A percentile compares a stretch with the other conserved stretches of the same genome.
Evolutionary conservation across 2,797 vertebrate species (phyloP).

Genomic region (Argya squamiceps): DNA sequence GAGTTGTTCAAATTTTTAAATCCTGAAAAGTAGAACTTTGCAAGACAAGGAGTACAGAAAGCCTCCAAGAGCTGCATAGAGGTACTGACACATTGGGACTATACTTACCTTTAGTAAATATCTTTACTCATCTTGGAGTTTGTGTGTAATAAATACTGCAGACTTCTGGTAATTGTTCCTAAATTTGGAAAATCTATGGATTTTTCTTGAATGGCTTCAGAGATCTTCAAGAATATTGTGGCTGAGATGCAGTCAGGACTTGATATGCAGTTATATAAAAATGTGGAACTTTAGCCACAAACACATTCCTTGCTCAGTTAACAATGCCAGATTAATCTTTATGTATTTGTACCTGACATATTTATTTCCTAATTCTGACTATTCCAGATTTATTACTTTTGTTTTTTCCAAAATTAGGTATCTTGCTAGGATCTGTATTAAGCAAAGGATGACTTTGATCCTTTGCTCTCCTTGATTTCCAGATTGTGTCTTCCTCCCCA

Average conservation of each 20-base stretch:
- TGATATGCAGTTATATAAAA: not conserved
- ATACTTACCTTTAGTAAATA: not conserved
- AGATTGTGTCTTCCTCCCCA: not conserved
- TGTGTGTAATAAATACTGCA: not conserved
- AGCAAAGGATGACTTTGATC: not conserved
- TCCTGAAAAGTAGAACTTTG: not conserved
- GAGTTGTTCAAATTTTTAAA: not conserved
- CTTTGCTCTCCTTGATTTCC: not conserved
- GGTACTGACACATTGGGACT: not conserved
- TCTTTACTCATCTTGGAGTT: not conserved
- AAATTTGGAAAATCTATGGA: not conserved
- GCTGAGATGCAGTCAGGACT: not conserved
- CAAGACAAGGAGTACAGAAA: not conserved
- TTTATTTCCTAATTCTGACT: not conserved
- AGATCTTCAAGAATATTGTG: not conserved
- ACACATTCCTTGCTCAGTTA: not conserved
- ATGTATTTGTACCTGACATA: not conserved
- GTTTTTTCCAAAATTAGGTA: not conserved
- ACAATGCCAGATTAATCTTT: not conserved
- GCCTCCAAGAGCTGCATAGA: not conserved
- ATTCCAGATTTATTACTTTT: not conserved
- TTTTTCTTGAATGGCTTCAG: not conserved
- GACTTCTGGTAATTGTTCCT: not conserved
- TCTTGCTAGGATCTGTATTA: not conserved
- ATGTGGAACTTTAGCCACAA: not conserved